These are phyloP conservation scores for Diogma glabrata DNA, from an alignment of 2,888 invertebrate genomes.

Conservation along the genomic window DNA sequence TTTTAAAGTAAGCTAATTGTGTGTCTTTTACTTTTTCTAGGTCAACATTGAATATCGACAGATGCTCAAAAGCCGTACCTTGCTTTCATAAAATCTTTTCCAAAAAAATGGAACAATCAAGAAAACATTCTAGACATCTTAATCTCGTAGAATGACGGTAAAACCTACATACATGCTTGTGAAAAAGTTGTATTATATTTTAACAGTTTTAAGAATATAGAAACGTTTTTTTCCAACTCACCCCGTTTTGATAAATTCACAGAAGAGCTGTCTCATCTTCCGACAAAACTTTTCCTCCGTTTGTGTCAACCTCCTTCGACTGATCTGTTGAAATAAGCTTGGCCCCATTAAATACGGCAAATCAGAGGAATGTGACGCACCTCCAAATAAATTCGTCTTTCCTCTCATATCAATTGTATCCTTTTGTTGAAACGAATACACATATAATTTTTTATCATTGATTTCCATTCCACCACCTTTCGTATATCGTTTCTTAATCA, in stretches of 20 bases:
- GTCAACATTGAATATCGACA: no score
- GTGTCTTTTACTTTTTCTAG: no score
- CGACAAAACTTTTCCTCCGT: constrained; percentile 47
- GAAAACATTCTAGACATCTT: no score
- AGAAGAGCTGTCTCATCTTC: constrained; percentile 39
- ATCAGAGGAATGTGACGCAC: constrained; percentile 56
- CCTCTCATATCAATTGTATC: constrained; percentile 37
- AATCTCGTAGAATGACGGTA: no score
- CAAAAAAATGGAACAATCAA: no score
- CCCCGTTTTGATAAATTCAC: constrained; percentile 44
- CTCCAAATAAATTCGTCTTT: constrained; percentile 35
- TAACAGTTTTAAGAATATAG: no score
- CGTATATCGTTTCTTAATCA: not conserved
- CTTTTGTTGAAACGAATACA: constrained; percentile 32
- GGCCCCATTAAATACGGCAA: constrained; percentile 54
- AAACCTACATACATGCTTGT: no score
- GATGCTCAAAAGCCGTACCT: no score
- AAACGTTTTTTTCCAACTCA: constrained; percentile 24
- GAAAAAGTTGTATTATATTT: no score
- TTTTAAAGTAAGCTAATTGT: no score
- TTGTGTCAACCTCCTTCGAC: constrained; percentile 46
- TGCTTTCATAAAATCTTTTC: no score
- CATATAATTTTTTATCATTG: constrained; percentile 22
- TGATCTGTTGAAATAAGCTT: constrained; percentile 51
- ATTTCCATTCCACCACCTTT: no score